Conservation (phyloP, 2,888 invertebrate species). For the Tinea trinotella region DNA sequence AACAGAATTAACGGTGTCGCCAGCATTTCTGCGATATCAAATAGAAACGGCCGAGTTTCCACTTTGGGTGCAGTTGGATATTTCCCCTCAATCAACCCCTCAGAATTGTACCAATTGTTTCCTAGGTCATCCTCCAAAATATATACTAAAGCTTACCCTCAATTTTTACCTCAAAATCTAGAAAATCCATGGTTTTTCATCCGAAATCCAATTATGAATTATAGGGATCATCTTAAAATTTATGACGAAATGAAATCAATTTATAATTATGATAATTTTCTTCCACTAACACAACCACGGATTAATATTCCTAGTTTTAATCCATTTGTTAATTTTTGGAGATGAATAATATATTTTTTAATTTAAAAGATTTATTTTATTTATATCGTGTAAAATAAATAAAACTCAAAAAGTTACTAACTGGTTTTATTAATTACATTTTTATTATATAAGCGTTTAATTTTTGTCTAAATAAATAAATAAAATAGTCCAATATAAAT, state of each 20-base stretch:
- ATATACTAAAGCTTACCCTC: background rate
- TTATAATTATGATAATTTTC: background rate
- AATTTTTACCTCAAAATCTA: background rate
- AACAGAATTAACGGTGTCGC: slow-evolving; percentile 31
- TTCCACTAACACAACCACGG: background rate
- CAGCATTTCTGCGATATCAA: slow-evolving; percentile 39
- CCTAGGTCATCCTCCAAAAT: no score
- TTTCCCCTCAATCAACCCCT: slow-evolving; percentile 31
- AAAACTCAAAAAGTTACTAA: no score
- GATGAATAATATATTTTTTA: slow-evolving; percentile 21
- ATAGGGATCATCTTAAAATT: background rate
- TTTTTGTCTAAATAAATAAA: no score
- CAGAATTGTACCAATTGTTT: background rate
- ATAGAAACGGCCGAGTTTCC: slow-evolving; percentile 43
- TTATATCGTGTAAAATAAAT: no score
- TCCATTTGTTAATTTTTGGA: slow-evolving; percentile 36
- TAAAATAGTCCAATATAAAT: no score
- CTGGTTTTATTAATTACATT: no score
- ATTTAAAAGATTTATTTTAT: no score
- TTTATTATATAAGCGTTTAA: no score
- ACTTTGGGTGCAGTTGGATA: slow-evolving; percentile 40
- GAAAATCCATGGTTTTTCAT: slow-evolving; percentile 1
- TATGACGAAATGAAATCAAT: background rate
- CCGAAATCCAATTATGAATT: background rate
- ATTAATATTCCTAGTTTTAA: slow-evolving; percentile 27